Conservation (phyloP, 2,888 invertebrate species). For the Temnothorax rugatulus region DNA sequence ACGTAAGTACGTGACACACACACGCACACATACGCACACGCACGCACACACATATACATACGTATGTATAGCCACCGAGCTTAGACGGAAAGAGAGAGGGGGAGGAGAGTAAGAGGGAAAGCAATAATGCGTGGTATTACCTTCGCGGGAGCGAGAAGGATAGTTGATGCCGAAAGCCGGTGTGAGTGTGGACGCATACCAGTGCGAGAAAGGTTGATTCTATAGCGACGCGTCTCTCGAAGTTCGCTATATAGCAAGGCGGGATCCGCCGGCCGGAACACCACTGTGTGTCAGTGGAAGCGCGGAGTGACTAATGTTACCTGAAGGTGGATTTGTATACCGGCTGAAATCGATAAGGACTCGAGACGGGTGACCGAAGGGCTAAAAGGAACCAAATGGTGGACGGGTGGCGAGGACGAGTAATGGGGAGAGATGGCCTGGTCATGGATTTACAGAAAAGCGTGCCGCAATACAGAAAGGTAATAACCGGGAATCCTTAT, state of each 20-base stretch:
- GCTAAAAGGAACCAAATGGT: constrained; percentile 54
- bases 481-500: constrained; percentile 39
- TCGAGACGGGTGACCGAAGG: constrained; percentile 64
- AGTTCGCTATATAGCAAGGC: constrained; percentile 50
- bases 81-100: constrained; percentile 40
- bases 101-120: background rate
- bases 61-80: constrained; percentile 56
- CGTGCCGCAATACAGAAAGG: constrained; percentile 20
- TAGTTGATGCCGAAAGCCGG: constrained; percentile 30
- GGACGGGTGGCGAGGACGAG: constrained; percentile 48
- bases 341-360: constrained; percentile 81
- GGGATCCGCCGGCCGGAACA: constrained; percentile 65
- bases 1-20: constrained; percentile 58
- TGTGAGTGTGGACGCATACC: constrained; percentile 11
- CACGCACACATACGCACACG: background rate
- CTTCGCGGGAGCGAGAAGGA: constrained; percentile 33
- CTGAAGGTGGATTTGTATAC: constrained; percentile 83
- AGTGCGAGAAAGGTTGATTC: constrained; percentile 50
- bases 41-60: background rate
- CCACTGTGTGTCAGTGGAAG: constrained; percentile 73
- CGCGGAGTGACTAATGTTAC: constrained; percentile 82
- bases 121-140: constrained; percentile 44
- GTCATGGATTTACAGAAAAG: constrained; percentile 65
- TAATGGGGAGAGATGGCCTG: constrained; percentile 70
- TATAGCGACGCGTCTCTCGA: constrained; percentile 56